Percentiles rank a stretch among this genome's conserved stretches.
Conservation (phyloP, 2,113 vertebrate species). For the Naja naja region DNA sequence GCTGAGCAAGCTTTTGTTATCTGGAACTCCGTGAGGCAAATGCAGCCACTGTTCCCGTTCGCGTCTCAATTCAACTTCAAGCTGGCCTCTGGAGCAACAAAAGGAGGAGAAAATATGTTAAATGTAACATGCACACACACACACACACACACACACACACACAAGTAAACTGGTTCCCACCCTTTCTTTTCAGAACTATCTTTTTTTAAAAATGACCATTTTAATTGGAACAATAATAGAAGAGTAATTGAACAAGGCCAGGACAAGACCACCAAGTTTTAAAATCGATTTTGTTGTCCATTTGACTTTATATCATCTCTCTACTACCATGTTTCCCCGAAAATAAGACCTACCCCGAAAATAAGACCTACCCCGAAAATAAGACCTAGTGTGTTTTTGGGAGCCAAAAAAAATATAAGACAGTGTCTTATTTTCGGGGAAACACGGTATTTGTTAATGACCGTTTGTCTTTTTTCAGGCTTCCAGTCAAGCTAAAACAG, state of each 20-base stretch:
- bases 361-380: too few relatives aligned
- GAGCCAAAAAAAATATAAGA: too few relatives aligned
- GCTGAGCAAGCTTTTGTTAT: constrained; percentile 49
- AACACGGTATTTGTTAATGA: background rate
- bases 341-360: too few relatives aligned
- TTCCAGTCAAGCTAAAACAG: background rate
- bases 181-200: background rate
- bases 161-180: background rate
- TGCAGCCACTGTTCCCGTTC: constrained; percentile 73
- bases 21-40: constrained; percentile 37
- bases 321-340: too few relatives aligned
- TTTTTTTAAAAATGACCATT: background rate
- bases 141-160: too few relatives aligned
- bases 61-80: constrained; percentile 82
- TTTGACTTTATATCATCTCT: background rate
- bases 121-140: background rate
- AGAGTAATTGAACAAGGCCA: background rate
- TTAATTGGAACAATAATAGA: background rate
- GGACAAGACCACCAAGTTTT: background rate
- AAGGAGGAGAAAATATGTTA: background rate
- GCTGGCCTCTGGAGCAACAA: constrained; percentile 67
- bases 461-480: background rate
- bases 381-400: too few relatives aligned
- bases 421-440: too few relatives aligned
- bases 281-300: background rate